Base-by-base conservation (phyloP, 2,797 vertebrate species). In the Thaleichthys pacificus region DNA sequence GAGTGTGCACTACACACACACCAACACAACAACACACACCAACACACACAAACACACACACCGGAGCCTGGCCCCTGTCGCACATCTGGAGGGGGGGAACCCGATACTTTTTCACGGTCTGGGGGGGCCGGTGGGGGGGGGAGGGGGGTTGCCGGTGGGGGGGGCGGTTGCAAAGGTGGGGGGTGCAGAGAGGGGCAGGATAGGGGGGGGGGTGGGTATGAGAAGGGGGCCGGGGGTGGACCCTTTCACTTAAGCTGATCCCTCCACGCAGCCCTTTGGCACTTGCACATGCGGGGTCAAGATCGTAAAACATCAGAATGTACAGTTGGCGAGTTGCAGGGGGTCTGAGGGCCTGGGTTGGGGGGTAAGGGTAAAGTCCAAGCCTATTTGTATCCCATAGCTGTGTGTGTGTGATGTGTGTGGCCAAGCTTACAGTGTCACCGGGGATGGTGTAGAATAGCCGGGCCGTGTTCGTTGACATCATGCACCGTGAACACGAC, bases 41-140 rank as follows among this genome's bases (percentile, higher is more conserved):
- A 57, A 68, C 58, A 62, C 35, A 51, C 35, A 47, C 22, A 17
- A 19, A 49, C 35, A 51, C 65, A 66, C 65, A 67, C 65, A 67
- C 66, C 62, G 49, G 74, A 83, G 76, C 74, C 82, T 79, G 64
- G 58, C 76, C 74, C 74, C 60, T 30, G 66, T 74, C 81, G 85
- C 89, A 93, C 92, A 93, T 91, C 91, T 92, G 91, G 88, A 87
- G 64, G 70, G 78, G 6, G 7, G 32, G 63, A 91, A 93, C 85
- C 77, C 69, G 91, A 92, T 91, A 87, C 72, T 38, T 66, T 72
- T 82, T 82, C 71, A 68, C 83, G 75, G 81, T 85, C 72, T 91
- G 84, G 49, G 84, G 87, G 86, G 86, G 83, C 84, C 87, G 64
- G 80, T 77, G 84, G 35, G 67, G 79, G 77, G 84, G 82, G 6